A percentile compares a stretch with the other conserved stretches of the same genome.
Conservation (phyloP, 2,113 vertebrate species). For the Anoplopoma fimbria region DNA sequence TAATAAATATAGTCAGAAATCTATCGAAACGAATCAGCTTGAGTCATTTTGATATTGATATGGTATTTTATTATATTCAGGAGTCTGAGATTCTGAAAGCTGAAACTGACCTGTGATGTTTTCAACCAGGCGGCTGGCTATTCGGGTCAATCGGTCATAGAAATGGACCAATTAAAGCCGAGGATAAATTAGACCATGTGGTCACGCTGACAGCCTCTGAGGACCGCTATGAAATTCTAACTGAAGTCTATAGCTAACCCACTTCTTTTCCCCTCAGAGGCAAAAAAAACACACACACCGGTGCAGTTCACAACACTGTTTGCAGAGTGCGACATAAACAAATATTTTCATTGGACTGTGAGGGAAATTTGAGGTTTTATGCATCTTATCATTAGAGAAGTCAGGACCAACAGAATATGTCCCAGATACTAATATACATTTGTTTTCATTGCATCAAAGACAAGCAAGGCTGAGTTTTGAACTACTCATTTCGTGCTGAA, state of each 20-base stretch:
- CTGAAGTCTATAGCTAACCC: constrained; percentile 59
- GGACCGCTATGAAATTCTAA: constrained; percentile 62
- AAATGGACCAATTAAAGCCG: constrained; percentile 54
- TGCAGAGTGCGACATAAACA: constrained; percentile 48
- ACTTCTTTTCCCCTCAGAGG: constrained; percentile 52
- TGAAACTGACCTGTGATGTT: constrained; percentile 32
- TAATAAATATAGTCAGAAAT: too few species aligned
- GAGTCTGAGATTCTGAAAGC: constrained; percentile 1
- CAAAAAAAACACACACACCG: background rate
- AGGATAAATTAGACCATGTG: constrained; percentile 67
- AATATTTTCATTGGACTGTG: constrained; percentile 55
- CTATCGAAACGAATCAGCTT: background rate
- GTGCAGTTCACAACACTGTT: constrained; percentile 43
- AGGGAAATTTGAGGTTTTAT: constrained; percentile 71
- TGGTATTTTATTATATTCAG: background rate
- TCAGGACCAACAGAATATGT: constrained; percentile 47
- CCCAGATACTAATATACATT: constrained; percentile 35
- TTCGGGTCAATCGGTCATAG: constrained; percentile 44
- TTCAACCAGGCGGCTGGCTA: constrained; percentile 21
- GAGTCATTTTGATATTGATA: background rate
- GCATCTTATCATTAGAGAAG: constrained; percentile 66
- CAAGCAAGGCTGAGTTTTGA: constrained; percentile 40
- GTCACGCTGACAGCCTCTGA: constrained; percentile 52
- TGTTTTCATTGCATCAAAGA: constrained; percentile 40
- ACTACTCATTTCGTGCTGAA: constrained; percentile 20